These are phyloP conservation scores for Esox lucius DNA, from an alignment of 2,797 vertebrate genomes.

Conservation along the genomic window DNA sequence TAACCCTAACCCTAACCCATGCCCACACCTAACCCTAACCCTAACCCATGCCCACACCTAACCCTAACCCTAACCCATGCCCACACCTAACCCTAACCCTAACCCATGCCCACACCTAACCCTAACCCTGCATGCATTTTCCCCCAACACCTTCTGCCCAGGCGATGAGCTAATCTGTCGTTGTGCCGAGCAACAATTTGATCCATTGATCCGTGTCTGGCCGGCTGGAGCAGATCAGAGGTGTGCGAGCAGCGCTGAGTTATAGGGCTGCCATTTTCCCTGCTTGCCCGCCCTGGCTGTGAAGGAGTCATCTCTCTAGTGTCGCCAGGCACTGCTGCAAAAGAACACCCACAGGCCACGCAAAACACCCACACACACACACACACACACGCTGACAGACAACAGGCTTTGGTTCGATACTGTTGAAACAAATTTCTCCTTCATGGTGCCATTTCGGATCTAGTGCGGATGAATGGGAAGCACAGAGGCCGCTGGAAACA, in stretches of 20 bases:
- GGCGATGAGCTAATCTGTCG: slow-evolving; percentile 66
- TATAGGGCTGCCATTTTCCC: slow-evolving; percentile 66
- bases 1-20: too few species aligned
- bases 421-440: background rate
- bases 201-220: slow-evolving; percentile 69
- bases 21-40: slow-evolving; percentile 11
- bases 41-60: slow-evolving; percentile 11
- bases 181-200: slow-evolving; percentile 66
- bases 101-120: slow-evolving; percentile 9
- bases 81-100: background rate
- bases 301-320: background rate
- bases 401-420: background rate
- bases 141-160: slow-evolving; percentile 14
- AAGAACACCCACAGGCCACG: slow-evolving; percentile 13
- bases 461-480: background rate
- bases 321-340: slow-evolving; percentile 25
- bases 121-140: slow-evolving; percentile 22
- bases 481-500: background rate
- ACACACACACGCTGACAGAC: slow-evolving; percentile 5
- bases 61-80: too few species aligned
- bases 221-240: slow-evolving; percentile 37
- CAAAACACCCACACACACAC: background rate
- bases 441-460: background rate
- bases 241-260: slow-evolving; percentile 17
- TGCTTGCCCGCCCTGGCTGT: slow-evolving; percentile 14